Percentiles rank a stretch among this genome's conserved stretches.
Evolutionary conservation across 2,797 vertebrate genomes (phyloP).

Genomic region (Clarias platycephalus): DNA sequence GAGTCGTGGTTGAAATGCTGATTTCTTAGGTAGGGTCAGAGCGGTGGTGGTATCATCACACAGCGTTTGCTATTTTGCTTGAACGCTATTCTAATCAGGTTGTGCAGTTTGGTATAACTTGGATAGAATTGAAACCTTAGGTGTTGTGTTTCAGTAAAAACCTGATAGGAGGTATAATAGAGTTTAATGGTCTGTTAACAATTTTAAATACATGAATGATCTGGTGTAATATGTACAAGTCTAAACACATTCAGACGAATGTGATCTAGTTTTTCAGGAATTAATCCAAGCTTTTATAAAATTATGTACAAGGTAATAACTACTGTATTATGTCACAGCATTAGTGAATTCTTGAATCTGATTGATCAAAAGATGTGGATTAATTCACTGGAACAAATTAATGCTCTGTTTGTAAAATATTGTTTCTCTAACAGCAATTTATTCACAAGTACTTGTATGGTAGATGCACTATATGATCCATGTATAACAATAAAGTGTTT

Average conservation of each 20-base stretch:
- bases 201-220: not conserved
- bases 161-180: not conserved
- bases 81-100: not conserved
- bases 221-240: not conserved
- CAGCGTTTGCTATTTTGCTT: not conserved
- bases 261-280: not conserved
- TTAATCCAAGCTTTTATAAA: not conserved
- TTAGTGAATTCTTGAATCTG: not conserved
- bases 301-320: not conserved
- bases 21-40: conserved; percentile 5
- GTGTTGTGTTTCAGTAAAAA: not conserved
- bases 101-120: not conserved
- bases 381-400: too few relatives aligned
- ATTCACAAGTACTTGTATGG: not conserved
- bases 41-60: not conserved
- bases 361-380: not conserved
- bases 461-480: not conserved
- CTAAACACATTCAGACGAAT: not conserved
- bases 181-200: conserved; percentile 8
- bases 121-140: not conserved
- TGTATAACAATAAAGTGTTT: not conserved
- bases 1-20: not conserved
- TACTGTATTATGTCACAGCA: not conserved
- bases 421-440: not conserved
- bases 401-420: not conserved